phyloP scores from a whole-genome alignment of 2,797 vertebrate genomes.

The Molossus molossus region DNA sequence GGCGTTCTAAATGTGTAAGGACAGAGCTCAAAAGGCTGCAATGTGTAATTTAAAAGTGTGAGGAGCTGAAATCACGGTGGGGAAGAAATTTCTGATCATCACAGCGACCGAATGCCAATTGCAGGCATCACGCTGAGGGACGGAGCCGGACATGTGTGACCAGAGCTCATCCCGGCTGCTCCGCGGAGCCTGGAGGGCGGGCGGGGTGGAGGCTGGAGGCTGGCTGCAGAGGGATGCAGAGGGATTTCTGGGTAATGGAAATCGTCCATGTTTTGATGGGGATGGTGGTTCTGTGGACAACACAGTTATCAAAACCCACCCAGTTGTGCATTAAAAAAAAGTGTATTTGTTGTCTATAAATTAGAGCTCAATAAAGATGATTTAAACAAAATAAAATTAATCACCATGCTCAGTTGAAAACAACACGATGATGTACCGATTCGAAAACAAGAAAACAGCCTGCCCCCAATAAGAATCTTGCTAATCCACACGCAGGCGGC shows the following conservation, averaged over 20 bases:
- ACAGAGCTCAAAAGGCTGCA: not conserved
- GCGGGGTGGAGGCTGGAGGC: fast-evolving
- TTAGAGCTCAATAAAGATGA: not conserved
- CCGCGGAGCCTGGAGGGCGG: not conserved
- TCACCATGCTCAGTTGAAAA: not conserved
- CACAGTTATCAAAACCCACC: not conserved
- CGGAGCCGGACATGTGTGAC: fast-evolving
- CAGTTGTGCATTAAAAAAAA: not conserved
- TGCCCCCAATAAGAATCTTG: not conserved
- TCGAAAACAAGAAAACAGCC: not conserved
- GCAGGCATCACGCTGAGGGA: fast-evolving
- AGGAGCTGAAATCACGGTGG: not conserved
- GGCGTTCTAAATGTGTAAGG: too few relatives aligned
- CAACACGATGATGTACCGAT: not conserved
- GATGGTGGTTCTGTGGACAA: not conserved
- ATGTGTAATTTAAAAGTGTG: not conserved
- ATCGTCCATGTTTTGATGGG: not conserved
- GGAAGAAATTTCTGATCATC: not conserved
- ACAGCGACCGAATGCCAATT: fast-evolving
- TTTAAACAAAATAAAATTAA: not conserved
- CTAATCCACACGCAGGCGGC: not conserved
- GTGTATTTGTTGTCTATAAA: not conserved
- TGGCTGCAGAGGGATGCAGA: fast-evolving
- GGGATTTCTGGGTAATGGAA: not conserved
- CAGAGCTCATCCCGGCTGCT: fast-evolving